These are phyloP conservation scores for Mustela lutreola DNA, from an alignment of 2,113 vertebrate species.

Conservation along the genomic window DNA sequence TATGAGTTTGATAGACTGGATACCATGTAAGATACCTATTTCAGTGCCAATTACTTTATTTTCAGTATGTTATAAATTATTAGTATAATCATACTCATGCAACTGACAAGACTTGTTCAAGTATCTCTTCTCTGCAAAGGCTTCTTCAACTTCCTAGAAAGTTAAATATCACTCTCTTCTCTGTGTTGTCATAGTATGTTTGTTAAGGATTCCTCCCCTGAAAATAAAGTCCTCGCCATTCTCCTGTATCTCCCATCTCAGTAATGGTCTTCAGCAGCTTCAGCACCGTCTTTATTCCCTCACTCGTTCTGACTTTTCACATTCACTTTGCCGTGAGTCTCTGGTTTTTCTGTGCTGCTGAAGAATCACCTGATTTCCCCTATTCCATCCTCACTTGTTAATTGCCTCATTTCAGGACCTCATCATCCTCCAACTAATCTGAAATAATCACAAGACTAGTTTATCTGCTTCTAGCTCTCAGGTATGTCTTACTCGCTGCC, in stretches of 20 bases:
- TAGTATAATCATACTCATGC: background rate
- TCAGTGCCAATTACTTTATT: background rate
- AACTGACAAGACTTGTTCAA: background rate
- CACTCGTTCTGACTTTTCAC: background rate
- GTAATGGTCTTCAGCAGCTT: background rate
- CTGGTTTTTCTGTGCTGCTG: background rate
- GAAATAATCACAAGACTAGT: background rate
- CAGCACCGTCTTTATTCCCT: background rate
- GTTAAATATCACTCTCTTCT: constrained; percentile 15
- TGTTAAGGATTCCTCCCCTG: background rate
- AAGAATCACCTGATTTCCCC: background rate
- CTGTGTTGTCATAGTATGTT: background rate
- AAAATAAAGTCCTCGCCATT: background rate
- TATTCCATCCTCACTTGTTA: background rate
- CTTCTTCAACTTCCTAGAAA: background rate
- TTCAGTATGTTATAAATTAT: background rate
- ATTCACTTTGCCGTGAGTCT: background rate
- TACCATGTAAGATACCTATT: background rate
- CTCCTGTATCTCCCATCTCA: background rate
- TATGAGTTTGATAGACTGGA: background rate
- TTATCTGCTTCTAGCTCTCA: background rate
- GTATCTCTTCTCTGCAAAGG: constrained; percentile 12
- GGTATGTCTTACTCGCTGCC: background rate
- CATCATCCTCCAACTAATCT: background rate
- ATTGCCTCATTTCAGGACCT: background rate